Base-by-base conservation (phyloP, 2,888 invertebrate species). In the Elysia crispata region DNA sequence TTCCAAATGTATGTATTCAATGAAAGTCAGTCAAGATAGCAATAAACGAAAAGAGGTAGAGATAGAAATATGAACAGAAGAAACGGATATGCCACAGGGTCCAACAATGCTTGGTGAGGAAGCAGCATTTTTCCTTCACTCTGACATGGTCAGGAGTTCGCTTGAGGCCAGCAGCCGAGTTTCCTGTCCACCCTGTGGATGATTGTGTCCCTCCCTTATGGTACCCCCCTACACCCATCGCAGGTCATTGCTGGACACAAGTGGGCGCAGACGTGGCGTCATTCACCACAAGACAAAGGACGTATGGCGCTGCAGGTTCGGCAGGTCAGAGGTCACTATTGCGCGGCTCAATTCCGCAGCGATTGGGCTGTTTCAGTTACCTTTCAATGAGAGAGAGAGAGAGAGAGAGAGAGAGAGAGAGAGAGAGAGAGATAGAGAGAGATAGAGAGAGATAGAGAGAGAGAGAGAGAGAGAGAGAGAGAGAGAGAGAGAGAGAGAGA, bases 321-420 rank as follows among this genome's bases (percentile, higher is more conserved):
- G 64, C 25, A 20, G 25, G 20, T 8, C 23, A 64, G 15, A 64
- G 30, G 64, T 64, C 28, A 3, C 30, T 30, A 30, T n/a, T 15
- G 25, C 64, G 28, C 20, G 23, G 30, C 64, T 64, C 30, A 15
- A 64, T 30, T 28, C 25, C 20, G 28, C 25, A 66, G 66, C 3
- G 30, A 66, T 1, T 18, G 30, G 1, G 30, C 15, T 28, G 64
- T n/a, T 28, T 18, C 15, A 64, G 64, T n/a, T 28, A 64, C 41
- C 60, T 25, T 60, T 60, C 15, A 25, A 64, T 54, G 15, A n/a
- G 67, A 66, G 11, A n/a, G 54, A 23, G 6, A 76, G 62, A 67
- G 5, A 31, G 5, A 57, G 30, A 70, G 60, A 23, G 25, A 33
- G 60, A n/a, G 23, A 28, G 23, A 25, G 73, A 66, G 15, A n/a